Conservation (phyloP, 2,113 vertebrate genomes). For the Eurypyga helias region DNA sequence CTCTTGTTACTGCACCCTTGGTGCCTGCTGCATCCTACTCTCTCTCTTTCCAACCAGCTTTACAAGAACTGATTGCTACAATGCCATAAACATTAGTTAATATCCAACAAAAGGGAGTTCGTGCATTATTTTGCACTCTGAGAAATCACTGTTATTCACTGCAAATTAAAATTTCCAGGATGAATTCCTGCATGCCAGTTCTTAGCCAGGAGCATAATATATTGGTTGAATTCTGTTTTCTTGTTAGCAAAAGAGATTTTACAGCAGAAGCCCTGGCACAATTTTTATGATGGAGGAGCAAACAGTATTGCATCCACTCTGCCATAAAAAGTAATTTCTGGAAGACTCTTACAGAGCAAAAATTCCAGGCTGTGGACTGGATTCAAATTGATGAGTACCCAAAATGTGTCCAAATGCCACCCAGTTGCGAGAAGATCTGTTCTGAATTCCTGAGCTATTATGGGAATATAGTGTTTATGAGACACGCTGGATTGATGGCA, state of each 20-base stretch:
- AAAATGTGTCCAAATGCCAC: slow-evolving; percentile 36
- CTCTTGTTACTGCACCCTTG: not conserved
- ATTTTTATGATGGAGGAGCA: not conserved
- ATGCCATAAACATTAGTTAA: not conserved
- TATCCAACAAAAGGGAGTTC: not conserved
- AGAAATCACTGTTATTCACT: not conserved
- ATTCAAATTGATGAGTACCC: slow-evolving; percentile 33
- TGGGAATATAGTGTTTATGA: not conserved
- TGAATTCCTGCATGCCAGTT: not conserved
- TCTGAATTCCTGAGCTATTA: slow-evolving; percentile 2
- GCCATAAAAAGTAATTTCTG: slow-evolving; percentile 51
- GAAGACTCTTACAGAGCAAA: not conserved
- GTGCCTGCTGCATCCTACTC: not conserved
- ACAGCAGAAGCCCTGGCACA: slow-evolving; percentile 5
- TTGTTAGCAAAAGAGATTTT: slow-evolving; percentile 33
- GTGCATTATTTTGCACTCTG: slow-evolving; percentile 1
- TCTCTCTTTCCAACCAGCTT: not conserved
- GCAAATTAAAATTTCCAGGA: slow-evolving; percentile 19
- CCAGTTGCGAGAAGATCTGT: not conserved
- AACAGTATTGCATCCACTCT: not conserved
- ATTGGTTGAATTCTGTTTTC: not conserved
- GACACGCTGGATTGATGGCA: not conserved
- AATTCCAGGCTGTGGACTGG: not conserved
- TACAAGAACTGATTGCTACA: not conserved
- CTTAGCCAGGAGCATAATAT: not conserved